Evolutionary conservation across 2,888 invertebrate species (phyloP).

Genomic region (Mongoloraphidia duomilia): DNA sequence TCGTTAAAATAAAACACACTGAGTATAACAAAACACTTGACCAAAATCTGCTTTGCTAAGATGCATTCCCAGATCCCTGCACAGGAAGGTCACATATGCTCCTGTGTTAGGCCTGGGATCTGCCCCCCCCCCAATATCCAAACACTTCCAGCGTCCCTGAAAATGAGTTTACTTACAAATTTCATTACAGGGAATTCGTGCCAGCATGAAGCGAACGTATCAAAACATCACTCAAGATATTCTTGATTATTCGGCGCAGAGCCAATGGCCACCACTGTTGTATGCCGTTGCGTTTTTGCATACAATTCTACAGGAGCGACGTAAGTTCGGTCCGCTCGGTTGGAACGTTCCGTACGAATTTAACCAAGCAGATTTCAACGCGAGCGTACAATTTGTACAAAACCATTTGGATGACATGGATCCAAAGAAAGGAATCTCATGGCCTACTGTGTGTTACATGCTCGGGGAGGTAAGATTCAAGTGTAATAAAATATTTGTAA

Average conservation of each 20-base stretch:
- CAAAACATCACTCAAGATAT: conserved; percentile 81
- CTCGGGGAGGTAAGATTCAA: conserved; percentile 62
- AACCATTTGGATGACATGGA: conserved; percentile 96
- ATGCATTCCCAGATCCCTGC: too few relatives aligned
- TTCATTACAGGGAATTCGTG: conserved; percentile 65
- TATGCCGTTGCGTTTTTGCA: conserved; percentile 92
- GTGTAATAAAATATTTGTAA: too few relatives aligned
- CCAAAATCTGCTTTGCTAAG: too few relatives aligned
- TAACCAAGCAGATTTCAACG: conserved; percentile 91
- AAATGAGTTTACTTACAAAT: too few relatives aligned
- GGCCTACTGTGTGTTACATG: conserved; percentile 97
- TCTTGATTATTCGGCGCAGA: conserved; percentile 78
- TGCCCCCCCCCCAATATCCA: too few relatives aligned
- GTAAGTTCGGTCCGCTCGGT: conserved; percentile 91
- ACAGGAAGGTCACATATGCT: too few relatives aligned
- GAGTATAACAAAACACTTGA: too few relatives aligned
- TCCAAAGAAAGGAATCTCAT: conserved; percentile 91
- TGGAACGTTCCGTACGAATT: conserved; percentile 98
- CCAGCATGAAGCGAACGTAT: conserved; percentile 88
- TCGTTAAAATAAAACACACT: too few relatives aligned
- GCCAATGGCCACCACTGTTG: conserved; percentile 86
- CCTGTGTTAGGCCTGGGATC: too few relatives aligned
- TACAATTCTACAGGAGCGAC: conserved; percentile 85
- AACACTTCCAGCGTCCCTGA: too few relatives aligned
- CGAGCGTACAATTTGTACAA: conserved; percentile 89